phyloP scores from a whole-genome alignment of 1,140 invertebrate genomes.

The Plutomurus gul region DNA sequence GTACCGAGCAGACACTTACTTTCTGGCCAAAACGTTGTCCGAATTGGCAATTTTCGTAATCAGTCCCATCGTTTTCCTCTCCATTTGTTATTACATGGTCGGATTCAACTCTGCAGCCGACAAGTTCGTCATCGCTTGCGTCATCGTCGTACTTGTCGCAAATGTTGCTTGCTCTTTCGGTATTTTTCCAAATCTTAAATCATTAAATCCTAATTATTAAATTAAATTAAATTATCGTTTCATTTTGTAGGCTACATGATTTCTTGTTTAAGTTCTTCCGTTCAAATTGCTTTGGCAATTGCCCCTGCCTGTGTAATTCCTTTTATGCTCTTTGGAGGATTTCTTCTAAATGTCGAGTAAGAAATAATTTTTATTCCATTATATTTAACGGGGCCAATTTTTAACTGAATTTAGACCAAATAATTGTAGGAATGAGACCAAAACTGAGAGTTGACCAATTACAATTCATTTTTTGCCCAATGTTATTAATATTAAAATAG shows the following conservation, averaged over 20 bases:
- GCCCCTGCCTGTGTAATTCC: constrained; percentile 63
- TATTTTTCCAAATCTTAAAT: constrained; percentile 58
- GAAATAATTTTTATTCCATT: constrained; percentile 52
- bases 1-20: constrained; percentile 91
- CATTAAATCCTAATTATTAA: constrained; percentile 50
- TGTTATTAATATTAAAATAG: neutral
- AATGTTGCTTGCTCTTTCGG: constrained; percentile 91
- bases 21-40: constrained; percentile 85
- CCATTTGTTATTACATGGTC: constrained; percentile 85
- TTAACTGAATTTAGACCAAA: neutral
- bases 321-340: constrained; percentile 91
- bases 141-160: constrained; percentile 78
- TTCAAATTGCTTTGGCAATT: constrained; percentile 51
- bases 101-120: constrained; percentile 73
- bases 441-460: no score
- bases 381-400: neutral
- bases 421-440: neutral
- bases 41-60: constrained; percentile 73
- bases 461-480: no score
- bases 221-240: constrained; percentile 55
- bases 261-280: neutral
- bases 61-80: constrained; percentile 80
- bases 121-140: constrained; percentile 74
- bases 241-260: constrained; percentile 39
- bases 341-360: constrained; percentile 89